These are phyloP conservation scores for Hymenopus coronatus DNA, from an alignment of 2,888 invertebrate species.

Conservation along the genomic window DNA sequence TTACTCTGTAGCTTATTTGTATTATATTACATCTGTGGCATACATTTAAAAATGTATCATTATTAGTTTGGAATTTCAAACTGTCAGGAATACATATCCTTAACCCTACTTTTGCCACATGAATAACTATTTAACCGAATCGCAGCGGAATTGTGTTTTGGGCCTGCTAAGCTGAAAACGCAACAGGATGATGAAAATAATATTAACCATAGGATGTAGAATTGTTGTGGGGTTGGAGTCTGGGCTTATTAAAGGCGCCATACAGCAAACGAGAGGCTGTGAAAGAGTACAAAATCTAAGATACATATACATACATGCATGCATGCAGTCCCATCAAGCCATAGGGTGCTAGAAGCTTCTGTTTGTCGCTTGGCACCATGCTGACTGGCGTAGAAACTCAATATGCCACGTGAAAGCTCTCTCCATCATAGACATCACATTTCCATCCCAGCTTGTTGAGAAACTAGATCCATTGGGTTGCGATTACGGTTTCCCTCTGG, in stretches of 20 bases:
- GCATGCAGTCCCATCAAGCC: neutral
- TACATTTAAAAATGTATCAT: too few relatives aligned
- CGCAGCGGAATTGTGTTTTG: too few relatives aligned
- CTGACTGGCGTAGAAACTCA: neutral
- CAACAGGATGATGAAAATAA: neutral
- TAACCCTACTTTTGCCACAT: too few relatives aligned
- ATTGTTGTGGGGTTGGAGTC: neutral
- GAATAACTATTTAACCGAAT: too few relatives aligned
- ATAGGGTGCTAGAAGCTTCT: neutral
- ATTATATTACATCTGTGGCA: too few relatives aligned
- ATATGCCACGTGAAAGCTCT: neutral
- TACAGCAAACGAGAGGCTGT: neutral
- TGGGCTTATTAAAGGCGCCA: neutral
- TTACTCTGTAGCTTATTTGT: too few relatives aligned
- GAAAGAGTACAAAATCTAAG: neutral
- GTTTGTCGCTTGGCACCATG: neutral
- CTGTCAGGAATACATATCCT: too few relatives aligned
- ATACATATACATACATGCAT: too few relatives aligned
- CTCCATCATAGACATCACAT: neutral
- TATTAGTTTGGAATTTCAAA: too few relatives aligned
- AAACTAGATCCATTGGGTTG: neutral
- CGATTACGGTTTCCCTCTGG: too few relatives aligned
- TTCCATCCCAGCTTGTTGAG: neutral
- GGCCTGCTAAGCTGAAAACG: neutral
- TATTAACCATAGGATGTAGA: neutral